These are phyloP conservation scores for Onychomys leucogaster DNA, from an alignment of 2,797 vertebrate species.

Conservation along the genomic window DNA sequence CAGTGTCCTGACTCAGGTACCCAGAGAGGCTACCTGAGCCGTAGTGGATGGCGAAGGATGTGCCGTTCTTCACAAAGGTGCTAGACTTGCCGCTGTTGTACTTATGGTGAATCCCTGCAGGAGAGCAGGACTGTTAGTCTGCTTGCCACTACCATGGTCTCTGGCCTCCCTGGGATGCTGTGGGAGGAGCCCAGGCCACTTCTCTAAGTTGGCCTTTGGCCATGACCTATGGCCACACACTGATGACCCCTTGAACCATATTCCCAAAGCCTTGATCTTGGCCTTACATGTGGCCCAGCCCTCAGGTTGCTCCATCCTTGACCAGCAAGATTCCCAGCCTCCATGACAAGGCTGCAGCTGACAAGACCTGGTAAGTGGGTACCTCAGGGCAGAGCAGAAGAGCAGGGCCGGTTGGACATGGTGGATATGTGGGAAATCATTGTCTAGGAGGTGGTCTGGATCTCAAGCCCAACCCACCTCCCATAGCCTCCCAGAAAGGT, in stretches of 20 bases:
- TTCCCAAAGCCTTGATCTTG: neutral
- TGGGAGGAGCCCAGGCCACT: neutral
- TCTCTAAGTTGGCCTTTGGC: neutral
- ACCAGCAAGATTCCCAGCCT: neutral
- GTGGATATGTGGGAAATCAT: rapidly evolving
- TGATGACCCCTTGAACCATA: neutral
- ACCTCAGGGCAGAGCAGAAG: neutral
- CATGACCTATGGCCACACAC: neutral
- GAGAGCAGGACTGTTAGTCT: neutral
- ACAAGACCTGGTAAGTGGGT: neutral
- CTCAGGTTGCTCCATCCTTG: neutral
- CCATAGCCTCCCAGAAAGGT: neutral
- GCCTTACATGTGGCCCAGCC: neutral
- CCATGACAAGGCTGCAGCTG: rapidly evolving
- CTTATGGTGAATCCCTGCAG: constrained; percentile 94
- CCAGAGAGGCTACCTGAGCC: constrained; percentile 96
- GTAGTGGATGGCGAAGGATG: constrained; percentile 94
- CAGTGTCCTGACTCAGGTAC: constrained; percentile 93
- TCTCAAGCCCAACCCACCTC: neutral
- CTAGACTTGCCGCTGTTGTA: constrained; percentile 94
- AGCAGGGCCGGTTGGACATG: no score
- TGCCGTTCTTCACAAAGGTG: constrained; percentile 95
- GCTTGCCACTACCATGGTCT: rapidly evolving
- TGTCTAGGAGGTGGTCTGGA: neutral
- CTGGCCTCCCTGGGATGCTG: neutral